These are phyloP conservation scores for Tipula lateralis DNA, from an alignment of 2,888 invertebrate species.

Conservation along the genomic window DNA sequence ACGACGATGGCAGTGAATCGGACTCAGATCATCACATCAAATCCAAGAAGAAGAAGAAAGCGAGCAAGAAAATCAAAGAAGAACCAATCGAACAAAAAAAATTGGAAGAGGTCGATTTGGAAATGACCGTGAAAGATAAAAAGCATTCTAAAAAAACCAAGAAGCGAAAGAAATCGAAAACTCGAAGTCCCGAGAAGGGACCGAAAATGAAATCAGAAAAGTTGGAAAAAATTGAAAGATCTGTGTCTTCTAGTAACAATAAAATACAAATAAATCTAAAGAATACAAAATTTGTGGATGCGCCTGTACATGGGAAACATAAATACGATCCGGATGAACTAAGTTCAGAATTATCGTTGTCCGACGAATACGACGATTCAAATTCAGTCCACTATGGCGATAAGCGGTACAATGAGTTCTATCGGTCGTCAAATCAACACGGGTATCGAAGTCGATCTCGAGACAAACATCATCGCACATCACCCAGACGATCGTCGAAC, in stretches of 20 bases:
- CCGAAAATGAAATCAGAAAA: background rate
- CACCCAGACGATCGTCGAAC: slow-evolving; percentile 38
- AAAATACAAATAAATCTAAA: slow-evolving; percentile 66
- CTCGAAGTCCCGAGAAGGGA: background rate
- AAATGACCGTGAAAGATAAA: slow-evolving; percentile 55
- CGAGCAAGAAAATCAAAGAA: slow-evolving; percentile 40
- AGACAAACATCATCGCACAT: background rate
- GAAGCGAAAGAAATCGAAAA: background rate
- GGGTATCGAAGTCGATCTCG: background rate
- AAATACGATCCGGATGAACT: slow-evolving; percentile 49
- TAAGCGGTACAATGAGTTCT: slow-evolving; percentile 2
- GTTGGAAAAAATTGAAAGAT: background rate
- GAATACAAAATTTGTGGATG: slow-evolving; percentile 61
- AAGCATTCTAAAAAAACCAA: slow-evolving; percentile 52
- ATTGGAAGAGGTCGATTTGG: slow-evolving; percentile 34
- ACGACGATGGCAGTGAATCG: slow-evolving; percentile 40
- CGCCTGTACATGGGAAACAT: slow-evolving; percentile 55
- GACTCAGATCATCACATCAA: slow-evolving; percentile 35
- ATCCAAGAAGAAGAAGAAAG: slow-evolving; percentile 40
- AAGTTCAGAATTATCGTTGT: slow-evolving; percentile 44
- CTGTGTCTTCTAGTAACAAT: slow-evolving; percentile 33
- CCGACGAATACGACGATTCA: slow-evolving; percentile 41
- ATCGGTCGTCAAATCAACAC: background rate
- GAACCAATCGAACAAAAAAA: slow-evolving; percentile 45
- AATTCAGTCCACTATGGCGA: background rate